Evolutionary conservation across 2,797 vertebrate genomes (phyloP).

Genomic region (Pangasius krempfi): DNA sequence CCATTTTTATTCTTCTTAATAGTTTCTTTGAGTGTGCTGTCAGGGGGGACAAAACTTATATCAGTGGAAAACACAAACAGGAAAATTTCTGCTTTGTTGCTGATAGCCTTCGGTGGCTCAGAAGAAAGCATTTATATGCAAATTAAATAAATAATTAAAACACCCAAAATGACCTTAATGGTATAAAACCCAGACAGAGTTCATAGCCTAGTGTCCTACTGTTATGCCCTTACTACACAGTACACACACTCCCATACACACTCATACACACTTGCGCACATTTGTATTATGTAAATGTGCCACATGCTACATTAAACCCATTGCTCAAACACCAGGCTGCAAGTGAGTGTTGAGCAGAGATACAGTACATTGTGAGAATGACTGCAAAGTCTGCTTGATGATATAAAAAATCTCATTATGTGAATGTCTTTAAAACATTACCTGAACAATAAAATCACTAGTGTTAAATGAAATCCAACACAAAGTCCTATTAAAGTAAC

Average conservation of each 20-base stretch:
- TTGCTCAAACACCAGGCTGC: not conserved
- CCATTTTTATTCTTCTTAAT: conserved; percentile 1
- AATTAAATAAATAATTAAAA: conserved; percentile 26
- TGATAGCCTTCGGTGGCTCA: not conserved
- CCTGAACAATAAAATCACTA: conserved; percentile 28
- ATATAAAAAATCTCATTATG: not conserved
- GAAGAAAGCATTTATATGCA: conserved; percentile 5
- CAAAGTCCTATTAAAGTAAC: conserved; percentile 30
- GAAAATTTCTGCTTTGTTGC: conserved; percentile 25
- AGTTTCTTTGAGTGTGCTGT: not conserved
- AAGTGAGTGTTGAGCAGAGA: not conserved
- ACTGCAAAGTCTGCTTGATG: not conserved
- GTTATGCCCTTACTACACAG: not conserved
- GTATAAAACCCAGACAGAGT: not conserved
- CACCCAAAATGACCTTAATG: conserved; percentile 9
- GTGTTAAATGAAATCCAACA: conserved; percentile 32
- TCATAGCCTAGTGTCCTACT: not conserved
- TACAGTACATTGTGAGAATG: not conserved
- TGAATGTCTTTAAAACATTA: conserved; percentile 4
- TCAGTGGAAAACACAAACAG: conserved; percentile 32
- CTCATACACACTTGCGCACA: not conserved
- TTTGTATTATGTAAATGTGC: conserved; percentile 6
- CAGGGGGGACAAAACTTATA: conserved; percentile 1
- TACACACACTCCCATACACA: not conserved
- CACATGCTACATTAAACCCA: conserved; percentile 5